These are phyloP conservation scores for Leucopsar rothschildi DNA, from an alignment of 2,113 vertebrate genomes.

Conservation along the genomic window DNA sequence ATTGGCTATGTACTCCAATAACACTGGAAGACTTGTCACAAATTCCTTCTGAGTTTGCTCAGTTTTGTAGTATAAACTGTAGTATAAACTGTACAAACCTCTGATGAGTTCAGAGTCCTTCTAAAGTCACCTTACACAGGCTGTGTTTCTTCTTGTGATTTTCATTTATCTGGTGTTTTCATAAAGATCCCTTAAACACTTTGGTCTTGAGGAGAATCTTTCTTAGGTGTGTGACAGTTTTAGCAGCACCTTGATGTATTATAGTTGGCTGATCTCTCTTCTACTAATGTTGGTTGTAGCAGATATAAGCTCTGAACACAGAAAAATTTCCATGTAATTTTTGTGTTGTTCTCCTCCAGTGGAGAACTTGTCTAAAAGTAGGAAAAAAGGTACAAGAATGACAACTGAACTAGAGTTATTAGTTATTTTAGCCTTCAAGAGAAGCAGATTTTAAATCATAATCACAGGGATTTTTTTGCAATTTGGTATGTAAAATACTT, in stretches of 20 bases:
- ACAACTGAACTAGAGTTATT: not conserved
- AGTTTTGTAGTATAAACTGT: not conserved
- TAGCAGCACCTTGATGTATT: not conserved
- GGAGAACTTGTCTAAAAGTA: not conserved
- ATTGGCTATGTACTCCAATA: not conserved
- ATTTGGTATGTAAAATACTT: not conserved
- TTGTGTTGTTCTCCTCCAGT: not conserved
- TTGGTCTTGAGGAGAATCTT: not conserved
- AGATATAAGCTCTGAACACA: not conserved
- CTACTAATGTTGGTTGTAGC: not conserved
- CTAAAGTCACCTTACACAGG: not conserved
- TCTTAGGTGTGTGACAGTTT: not conserved
- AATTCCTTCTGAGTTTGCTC: not conserved
- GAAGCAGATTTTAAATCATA: not conserved
- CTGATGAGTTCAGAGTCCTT: not conserved
- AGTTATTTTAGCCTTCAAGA: not conserved
- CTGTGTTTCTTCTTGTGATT: not conserved
- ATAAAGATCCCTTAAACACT: not conserved
- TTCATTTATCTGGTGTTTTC: not conserved
- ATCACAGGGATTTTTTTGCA: not conserved
- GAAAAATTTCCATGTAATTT: not conserved
- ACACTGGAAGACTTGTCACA: not conserved
- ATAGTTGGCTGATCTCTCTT: not conserved
- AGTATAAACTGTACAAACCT: not conserved
- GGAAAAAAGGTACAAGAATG: not conserved